Base-by-base conservation (phyloP, 2,888 invertebrate species). In the Microplitis deprimator region DNA sequence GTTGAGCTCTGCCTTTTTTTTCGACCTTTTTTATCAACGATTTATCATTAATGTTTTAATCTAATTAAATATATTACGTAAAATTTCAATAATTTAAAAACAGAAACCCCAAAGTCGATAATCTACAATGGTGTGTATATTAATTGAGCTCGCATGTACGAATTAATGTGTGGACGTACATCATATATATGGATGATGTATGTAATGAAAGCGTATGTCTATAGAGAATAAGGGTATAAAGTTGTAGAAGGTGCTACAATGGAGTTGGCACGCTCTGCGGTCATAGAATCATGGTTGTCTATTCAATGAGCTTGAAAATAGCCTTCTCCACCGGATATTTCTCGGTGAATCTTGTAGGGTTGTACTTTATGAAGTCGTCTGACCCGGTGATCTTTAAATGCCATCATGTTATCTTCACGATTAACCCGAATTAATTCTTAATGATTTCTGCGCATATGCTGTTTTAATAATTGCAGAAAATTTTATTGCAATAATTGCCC, bases 241-340 rank as follows among this genome's bases (percentile, higher is more conserved):
- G 86, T 85, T 85, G 82, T 87, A 77, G 78, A 68, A 85, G 85
- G 83, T 80, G 86, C 84, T 87, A 89, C 89, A 89, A 89, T 89
- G 86, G 87, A 89, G 87, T 89, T 89, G 89, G 89, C 89, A 89
- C 89, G 88, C 85, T 87, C 84, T 84, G 84, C 82, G 87, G 87
- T 89, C 89, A 87, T 89, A 87, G 89, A 89, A 89, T 88, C 89
- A 88, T 89, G 87, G 87, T 89, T 88, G 88, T 88, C 89, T 89
- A 89, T 89, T 89, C 89, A 89, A 89, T 89, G 89, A 89, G 89
- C 89, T 88, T 83, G 89, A 89, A 89, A 89, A 89, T 89, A 88
- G 89, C 86, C 87, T 87, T 85, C 86, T 88, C 86, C 82, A 84
- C 76, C 87, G 85, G 87, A 88, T 89, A 88, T 87, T 86, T 86